phyloP scores from a whole-genome alignment of 2,888 invertebrate genomes.

The Plagiodera versicolora region DNA sequence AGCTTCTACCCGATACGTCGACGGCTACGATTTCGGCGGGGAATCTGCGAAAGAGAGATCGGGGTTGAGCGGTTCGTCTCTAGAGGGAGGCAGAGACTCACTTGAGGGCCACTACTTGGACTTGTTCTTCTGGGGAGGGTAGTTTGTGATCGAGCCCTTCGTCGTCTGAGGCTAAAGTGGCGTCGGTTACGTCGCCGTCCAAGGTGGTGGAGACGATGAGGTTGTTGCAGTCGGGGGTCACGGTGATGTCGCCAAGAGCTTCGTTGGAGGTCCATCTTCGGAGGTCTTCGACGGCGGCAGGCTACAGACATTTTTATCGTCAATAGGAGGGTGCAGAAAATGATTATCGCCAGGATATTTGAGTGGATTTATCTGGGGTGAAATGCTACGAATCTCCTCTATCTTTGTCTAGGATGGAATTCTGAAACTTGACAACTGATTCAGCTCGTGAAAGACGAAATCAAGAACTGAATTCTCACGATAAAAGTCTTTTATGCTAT shows the following conservation, averaged over 20 bases:
- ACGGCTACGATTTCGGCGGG: constrained; percentile 86
- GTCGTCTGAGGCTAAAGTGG: constrained; percentile 60
- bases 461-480: no score
- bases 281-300: constrained; percentile 75
- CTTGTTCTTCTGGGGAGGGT: constrained; percentile 86
- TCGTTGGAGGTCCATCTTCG: constrained; percentile 85
- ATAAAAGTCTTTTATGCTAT: no score
- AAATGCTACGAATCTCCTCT: no score
- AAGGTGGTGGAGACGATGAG: constrained; percentile 62
- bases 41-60: constrained; percentile 64
- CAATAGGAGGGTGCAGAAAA: no score
- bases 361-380: no score
- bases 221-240: constrained; percentile 75
- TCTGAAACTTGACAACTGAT: no score
- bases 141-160: constrained; percentile 82
- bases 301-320: no score
- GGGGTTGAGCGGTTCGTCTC: no score
- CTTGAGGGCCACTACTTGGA: constrained; percentile 81
- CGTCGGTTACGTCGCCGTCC: constrained; percentile 58
- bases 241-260: constrained; percentile 80
- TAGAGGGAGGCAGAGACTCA: constrained; percentile 54
- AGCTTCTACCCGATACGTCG: constrained; percentile 84
- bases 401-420: no score
- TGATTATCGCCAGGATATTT: no score
- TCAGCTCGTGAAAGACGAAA: no score